A percentile compares a stretch with the other conserved stretches of the same genome.
phyloP scores from a whole-genome alignment of 2,797 vertebrate species.

The Gallinago solitaria region DNA sequence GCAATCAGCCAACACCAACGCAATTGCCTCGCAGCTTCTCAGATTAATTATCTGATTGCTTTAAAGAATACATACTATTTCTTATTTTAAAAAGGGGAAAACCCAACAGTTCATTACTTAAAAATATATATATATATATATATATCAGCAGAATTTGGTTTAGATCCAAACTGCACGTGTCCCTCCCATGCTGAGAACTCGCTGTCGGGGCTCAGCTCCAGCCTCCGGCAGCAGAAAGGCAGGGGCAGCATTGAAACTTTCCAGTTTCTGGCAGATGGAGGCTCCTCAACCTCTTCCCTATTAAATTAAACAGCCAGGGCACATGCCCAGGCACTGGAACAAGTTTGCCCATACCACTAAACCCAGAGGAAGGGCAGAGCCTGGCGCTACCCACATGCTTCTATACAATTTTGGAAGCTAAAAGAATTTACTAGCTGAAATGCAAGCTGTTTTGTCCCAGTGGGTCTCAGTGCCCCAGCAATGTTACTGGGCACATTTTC shows the following conservation, averaged over 20 bases:
- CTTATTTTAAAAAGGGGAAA: neutral
- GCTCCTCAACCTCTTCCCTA: neutral
- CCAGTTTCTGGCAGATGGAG: neutral
- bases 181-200: neutral
- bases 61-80: neutral
- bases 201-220: neutral
- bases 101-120: neutral
- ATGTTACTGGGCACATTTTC: neutral
- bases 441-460: neutral
- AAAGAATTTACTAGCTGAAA: neutral
- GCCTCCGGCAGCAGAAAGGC: neutral
- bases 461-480: neutral
- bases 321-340: neutral
- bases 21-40: neutral
- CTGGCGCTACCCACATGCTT: neutral
- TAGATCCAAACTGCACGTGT: neutral
- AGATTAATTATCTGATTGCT: neutral
- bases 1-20: neutral
- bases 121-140: too few species aligned
- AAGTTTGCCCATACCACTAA: neutral
- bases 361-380: neutral
- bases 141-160: neutral
- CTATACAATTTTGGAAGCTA: neutral
- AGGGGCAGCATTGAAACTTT: neutral
- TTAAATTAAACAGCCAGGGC: neutral